phyloP scores from a whole-genome alignment of 2,888 invertebrate species.

The Linyphia triangularis region DNA sequence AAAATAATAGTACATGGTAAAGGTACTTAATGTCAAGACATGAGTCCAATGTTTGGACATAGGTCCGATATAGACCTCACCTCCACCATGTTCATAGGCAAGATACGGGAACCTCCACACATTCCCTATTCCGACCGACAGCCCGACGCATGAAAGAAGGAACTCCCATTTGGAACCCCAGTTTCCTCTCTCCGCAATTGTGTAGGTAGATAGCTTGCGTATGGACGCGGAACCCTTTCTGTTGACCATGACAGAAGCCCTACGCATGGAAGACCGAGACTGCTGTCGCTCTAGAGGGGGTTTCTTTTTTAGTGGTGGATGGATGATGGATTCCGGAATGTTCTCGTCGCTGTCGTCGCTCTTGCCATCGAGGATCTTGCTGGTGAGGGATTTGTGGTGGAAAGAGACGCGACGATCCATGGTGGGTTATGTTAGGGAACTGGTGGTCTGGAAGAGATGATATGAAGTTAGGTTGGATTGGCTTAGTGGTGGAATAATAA shows the following conservation, averaged over 20 bases:
- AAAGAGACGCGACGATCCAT: slow-evolving; percentile 68
- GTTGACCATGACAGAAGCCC: slow-evolving; percentile 42
- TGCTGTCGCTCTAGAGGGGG: slow-evolving; percentile 28
- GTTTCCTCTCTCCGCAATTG: slow-evolving; percentile 78
- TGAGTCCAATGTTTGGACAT: too few species aligned
- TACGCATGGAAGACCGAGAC: slow-evolving; percentile 60
- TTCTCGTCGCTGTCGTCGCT: slow-evolving; percentile 7
- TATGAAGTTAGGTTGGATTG: too few species aligned
- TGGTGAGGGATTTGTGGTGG: slow-evolving; percentile 64
- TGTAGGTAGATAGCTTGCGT: slow-evolving; percentile 60
- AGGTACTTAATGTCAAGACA: too few species aligned
- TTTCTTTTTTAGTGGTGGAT: neutral
- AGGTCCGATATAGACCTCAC: slow-evolving; percentile 12
- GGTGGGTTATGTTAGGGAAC: neutral
- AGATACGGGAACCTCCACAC: slow-evolving; percentile 78
- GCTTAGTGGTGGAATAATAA: too few species aligned
- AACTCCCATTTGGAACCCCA: slow-evolving; percentile 81
- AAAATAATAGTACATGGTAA: too few species aligned
- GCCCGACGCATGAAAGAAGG: slow-evolving; percentile 79
- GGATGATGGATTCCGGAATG: neutral
- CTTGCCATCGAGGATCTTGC: slow-evolving; percentile 50
- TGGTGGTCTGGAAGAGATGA: neutral
- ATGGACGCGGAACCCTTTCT: slow-evolving; percentile 68
- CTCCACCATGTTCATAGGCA: slow-evolving; percentile 78
- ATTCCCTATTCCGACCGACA: slow-evolving; percentile 79